These are phyloP conservation scores for Meloe dianella DNA, from an alignment of 2,888 invertebrate genomes.

Conservation along the genomic window DNA sequence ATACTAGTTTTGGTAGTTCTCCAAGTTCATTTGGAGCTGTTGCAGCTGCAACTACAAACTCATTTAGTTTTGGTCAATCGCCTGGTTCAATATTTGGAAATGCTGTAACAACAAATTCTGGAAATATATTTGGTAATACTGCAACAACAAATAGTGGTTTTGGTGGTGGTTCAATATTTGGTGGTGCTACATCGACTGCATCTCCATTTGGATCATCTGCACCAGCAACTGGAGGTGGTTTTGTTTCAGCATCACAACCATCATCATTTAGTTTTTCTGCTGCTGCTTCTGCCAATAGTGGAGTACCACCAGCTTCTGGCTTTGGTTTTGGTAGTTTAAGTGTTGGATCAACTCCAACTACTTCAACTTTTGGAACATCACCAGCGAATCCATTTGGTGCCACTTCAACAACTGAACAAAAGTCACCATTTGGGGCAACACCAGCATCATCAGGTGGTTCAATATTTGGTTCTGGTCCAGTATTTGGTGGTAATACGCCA, in stretches of 20 bases:
- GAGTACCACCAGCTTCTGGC: slow-evolving; percentile 31
- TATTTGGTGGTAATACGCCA: slow-evolving; percentile 37
- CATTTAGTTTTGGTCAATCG: slow-evolving; percentile 14
- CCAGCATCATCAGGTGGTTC: slow-evolving; percentile 18
- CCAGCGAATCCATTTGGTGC: slow-evolving; percentile 37
- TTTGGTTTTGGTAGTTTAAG: slow-evolving; percentile 48
- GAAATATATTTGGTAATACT: slow-evolving; percentile 40
- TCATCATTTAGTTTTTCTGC: slow-evolving; percentile 38
- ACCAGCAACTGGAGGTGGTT: slow-evolving; percentile 33
- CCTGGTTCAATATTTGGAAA: slow-evolving; percentile 30
- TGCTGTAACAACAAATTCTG: slow-evolving; percentile 29
- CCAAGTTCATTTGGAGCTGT: slow-evolving; percentile 21
- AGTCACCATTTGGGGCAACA: slow-evolving; percentile 31
- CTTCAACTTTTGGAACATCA: slow-evolving; percentile 33
- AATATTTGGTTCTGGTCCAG: slow-evolving; percentile 19
- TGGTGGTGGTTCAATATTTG: slow-evolving; percentile 20
- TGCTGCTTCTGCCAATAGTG: slow-evolving; percentile 28
- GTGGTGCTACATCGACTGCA: slow-evolving; percentile 10
- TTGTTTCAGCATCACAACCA: slow-evolving; percentile 36
- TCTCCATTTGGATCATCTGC: slow-evolving; percentile 21
- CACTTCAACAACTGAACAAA: slow-evolving; percentile 21
- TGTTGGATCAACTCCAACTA: slow-evolving; percentile 40
- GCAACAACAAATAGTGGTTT: slow-evolving; percentile 19
- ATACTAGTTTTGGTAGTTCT: slow-evolving; percentile 9
- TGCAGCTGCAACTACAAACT: background rate